Conservation (phyloP, 1,140 invertebrate genomes). For the Drosophila gunungcola region DNA sequence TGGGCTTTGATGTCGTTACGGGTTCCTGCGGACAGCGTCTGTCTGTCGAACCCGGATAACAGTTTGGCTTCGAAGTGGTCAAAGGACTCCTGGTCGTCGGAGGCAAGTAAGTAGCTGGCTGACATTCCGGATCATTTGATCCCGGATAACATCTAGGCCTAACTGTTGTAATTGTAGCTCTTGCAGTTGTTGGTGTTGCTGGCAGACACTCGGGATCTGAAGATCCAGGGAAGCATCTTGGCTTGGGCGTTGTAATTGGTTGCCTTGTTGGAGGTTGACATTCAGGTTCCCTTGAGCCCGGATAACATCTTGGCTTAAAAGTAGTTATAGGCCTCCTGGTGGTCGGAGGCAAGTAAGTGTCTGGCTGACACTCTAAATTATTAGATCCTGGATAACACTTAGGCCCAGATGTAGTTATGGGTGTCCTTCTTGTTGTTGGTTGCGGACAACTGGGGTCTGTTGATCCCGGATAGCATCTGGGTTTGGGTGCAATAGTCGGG, state of each 20-base stretch:
- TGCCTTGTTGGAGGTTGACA: slow-evolving; percentile 81
- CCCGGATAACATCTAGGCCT: slow-evolving; percentile 83
- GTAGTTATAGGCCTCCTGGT: slow-evolving; percentile 20
- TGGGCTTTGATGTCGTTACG: slow-evolving; percentile 14
- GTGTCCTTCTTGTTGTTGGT: slow-evolving; percentile 49
- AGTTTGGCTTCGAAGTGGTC: slow-evolving; percentile 34
- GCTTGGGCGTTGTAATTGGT: slow-evolving; percentile 29
- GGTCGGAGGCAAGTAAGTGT: slow-evolving; percentile 5
- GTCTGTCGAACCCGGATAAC: slow-evolving; percentile 34
- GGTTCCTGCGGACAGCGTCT: slow-evolving; percentile 14
- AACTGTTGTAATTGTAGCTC: slow-evolving; percentile 43
- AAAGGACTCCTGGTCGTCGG: slow-evolving; percentile 34
- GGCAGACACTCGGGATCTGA: slow-evolving; percentile 84
- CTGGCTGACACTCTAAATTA: slow-evolving; percentile 26
- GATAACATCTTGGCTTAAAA: slow-evolving; percentile 56
- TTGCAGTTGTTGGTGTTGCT: slow-evolving; percentile 16
- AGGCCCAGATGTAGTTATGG: slow-evolving; percentile 74
- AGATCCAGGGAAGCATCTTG: slow-evolving; percentile 55
- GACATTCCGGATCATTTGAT: slow-evolving; percentile 19
- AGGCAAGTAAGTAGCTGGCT: neutral
- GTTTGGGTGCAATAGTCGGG: slow-evolving; percentile 31
- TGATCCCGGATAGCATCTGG: slow-evolving; percentile 71
- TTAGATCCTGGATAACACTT: slow-evolving; percentile 49
- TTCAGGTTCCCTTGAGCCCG: slow-evolving; percentile 40
- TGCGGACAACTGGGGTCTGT: slow-evolving; percentile 64